Evolutionary conservation across 2,113 vertebrate genomes (phyloP), one percentile per base, ranked within the genome.

Genomic region (Trematomus loennbergii): DNA sequence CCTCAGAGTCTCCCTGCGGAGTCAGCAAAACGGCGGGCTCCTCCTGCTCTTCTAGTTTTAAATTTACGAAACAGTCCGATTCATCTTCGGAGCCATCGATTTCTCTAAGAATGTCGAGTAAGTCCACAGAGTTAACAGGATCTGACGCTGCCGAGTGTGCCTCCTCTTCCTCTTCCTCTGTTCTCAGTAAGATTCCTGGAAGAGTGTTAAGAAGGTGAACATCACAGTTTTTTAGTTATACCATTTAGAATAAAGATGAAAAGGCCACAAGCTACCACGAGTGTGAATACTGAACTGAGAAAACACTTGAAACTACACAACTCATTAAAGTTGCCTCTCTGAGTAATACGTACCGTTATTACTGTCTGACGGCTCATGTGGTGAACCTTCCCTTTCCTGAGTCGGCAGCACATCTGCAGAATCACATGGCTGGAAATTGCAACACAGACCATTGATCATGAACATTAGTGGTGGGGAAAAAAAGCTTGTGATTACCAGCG

Each of bases 351-450:
- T 82, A 91, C 89, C 81, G 2, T 64, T 53, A 17, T 57, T 63
- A 25, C 55, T 36, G 20, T 75, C 62, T 67, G 59, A 10, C 67
- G 72, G 75, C 75, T 74, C 50, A 1, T 66, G 78, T 18, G 72
- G 25, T 61, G 80, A 73, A 17, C 81, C 83, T 77, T 90, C 79
- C 82, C 86, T 65, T 89, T 92, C 87, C 87, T 83, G 84, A 83
- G 75, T 83, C 25, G 59, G 54, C 1, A 36, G 78, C 63, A 54
- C 82, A 75, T 86, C 76, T 54, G 68, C 83, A 54, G 85, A 69
- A 74, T 93, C 92, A 93, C 92, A 88, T 91, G 92, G 79, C 91
- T 93, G 81, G 68, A 92, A 87, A 84, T 93, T 90, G 88, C 87
- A 91, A 90, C 83, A 90, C 74, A 86, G 82, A 57, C 52, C 67